phyloP scores from a whole-genome alignment of 2,797 vertebrate genomes.

The Pteropus rufus region DNA sequence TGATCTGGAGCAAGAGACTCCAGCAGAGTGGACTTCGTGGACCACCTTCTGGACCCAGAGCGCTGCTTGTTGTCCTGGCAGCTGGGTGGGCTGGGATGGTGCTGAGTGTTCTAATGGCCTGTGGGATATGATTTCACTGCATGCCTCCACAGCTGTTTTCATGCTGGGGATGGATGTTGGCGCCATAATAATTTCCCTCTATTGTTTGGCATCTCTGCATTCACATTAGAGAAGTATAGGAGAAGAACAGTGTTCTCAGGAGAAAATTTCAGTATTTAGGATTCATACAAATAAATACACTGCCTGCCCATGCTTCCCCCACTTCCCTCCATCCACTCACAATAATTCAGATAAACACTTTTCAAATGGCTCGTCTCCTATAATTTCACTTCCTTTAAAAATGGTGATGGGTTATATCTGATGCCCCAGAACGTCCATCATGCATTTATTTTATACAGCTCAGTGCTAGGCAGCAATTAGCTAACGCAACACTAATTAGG shows the following conservation, averaged over 20 bases:
- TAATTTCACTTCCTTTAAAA: constrained; percentile 58
- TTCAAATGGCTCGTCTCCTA: constrained; percentile 42
- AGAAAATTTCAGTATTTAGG: constrained; percentile 24
- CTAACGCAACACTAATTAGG: constrained; percentile 82
- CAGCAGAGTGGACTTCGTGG: not conserved
- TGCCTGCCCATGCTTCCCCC: not conserved
- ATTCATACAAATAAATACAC: constrained; percentile 29
- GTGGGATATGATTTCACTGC: not conserved
- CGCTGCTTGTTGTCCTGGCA: accelerated
- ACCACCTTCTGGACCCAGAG: not conserved
- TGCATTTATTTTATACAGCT: constrained; percentile 77
- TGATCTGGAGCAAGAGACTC: not conserved
- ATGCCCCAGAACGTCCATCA: constrained; percentile 46
- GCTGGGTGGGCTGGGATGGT: not conserved
- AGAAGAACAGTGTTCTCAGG: not conserved
- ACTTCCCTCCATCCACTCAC: constrained; percentile 4
- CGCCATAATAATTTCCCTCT: not conserved
- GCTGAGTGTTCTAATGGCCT: not conserved
- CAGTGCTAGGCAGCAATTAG: constrained; percentile 80
- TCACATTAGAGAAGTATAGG: not conserved
- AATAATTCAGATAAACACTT: constrained; percentile 50
- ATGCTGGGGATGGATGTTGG: not conserved
- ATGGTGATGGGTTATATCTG: not conserved
- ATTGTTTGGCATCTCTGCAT: not conserved
- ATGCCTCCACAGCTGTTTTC: not conserved